Evolutionary conservation across 2,888 invertebrate species (phyloP).

Genomic region (Spodoptera exigua): DNA sequence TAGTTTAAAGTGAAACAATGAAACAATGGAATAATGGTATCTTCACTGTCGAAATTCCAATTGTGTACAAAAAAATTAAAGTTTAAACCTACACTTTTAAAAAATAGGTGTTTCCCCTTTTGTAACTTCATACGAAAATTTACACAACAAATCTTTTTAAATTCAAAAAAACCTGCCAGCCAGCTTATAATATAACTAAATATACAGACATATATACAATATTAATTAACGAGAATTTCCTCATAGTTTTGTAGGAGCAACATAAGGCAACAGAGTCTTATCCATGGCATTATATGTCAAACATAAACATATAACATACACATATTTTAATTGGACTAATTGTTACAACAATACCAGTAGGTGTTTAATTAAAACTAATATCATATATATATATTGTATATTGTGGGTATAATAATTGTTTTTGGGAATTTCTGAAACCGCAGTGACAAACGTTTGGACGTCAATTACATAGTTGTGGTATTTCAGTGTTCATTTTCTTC

Average conservation of each 20-base stretch:
- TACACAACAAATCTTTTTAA: too few species aligned
- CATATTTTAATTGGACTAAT: conserved; percentile 53
- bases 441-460: conserved; percentile 25
- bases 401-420: conserved; percentile 25
- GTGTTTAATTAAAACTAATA: conserved; percentile 46
- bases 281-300: conserved; percentile 7
- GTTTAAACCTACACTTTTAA: too few species aligned
- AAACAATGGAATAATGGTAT: too few species aligned
- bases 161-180: too few species aligned
- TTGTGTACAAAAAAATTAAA: too few species aligned
- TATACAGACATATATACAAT: neutral
- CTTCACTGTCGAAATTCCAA: too few species aligned
- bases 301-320: conserved; percentile 10
- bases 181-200: neutral
- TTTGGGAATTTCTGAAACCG: conserved; percentile 55
- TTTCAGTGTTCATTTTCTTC: conserved; percentile 18
- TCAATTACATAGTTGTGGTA: conserved; percentile 15
- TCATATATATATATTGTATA: conserved; percentile 20
- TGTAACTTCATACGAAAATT: too few species aligned
- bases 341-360: conserved; percentile 43
- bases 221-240: conserved; percentile 19
- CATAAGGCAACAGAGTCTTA: conserved; percentile 25
- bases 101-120: too few species aligned
- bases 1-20: too few species aligned
- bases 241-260: conserved; percentile 15